phyloP scores from a whole-genome alignment of 2,113 vertebrate species.

The Passer domesticus region DNA sequence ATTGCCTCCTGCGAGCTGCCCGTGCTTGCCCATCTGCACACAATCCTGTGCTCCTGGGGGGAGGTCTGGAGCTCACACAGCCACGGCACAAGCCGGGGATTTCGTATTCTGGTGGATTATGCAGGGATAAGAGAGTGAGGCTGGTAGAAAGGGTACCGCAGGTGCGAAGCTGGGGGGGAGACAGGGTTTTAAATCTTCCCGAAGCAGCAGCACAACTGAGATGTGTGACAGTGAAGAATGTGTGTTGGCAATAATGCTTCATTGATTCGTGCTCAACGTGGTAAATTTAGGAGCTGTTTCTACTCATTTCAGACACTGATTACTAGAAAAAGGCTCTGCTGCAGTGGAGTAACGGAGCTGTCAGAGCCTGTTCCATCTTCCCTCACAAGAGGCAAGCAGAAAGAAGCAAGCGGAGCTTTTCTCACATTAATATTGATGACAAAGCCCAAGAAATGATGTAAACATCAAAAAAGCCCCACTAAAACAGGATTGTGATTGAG shows the following conservation, averaged over 20 bases:
- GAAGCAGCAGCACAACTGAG: background rate
- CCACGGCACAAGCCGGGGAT: background rate
- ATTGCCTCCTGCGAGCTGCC: constrained; percentile 58
- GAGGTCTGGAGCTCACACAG: background rate
- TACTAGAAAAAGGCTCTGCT: constrained; percentile 14
- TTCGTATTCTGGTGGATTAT: background rate
- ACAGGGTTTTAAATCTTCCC: background rate
- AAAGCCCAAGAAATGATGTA: background rate
- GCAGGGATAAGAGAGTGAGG: background rate
- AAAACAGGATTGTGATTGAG: background rate
- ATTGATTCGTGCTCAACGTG: constrained; percentile 31
- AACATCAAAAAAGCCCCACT: background rate
- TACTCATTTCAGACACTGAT: constrained; percentile 20
- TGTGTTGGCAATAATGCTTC: constrained; percentile 46
- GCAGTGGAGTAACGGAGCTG: constrained; percentile 12
- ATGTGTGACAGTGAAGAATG: constrained; percentile 21
- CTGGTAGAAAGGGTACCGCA: background rate
- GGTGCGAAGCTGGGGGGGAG: constrained; percentile 19
- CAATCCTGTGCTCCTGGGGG: background rate
- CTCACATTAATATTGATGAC: background rate
- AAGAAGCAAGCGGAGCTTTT: background rate
- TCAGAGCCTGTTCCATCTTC: background rate
- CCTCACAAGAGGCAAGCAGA: background rate
- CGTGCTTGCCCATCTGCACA: constrained; percentile 28
- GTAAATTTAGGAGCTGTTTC: constrained; percentile 43